Conservation (phyloP, 30 jellyfish, hydroid and myxozoan species). For the Aurelia coerulea region DNA sequence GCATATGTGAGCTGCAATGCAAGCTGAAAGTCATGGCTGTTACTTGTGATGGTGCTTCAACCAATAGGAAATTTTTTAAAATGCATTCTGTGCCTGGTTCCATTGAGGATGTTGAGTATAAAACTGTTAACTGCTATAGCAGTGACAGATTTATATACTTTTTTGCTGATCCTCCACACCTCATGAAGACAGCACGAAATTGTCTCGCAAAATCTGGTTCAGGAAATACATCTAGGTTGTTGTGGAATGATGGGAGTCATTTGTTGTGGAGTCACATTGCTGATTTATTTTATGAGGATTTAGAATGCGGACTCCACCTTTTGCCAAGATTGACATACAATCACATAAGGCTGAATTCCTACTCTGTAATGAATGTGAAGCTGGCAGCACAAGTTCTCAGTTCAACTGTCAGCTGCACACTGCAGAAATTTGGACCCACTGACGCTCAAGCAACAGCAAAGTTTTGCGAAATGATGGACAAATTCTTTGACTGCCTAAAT, state of each 20-base stretch:
- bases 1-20: conserved; percentile 13
- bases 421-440: conserved; percentile 29
- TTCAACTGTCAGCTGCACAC: conserved; percentile 23
- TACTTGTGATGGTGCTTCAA: conserved; percentile 41
- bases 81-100: conserved; percentile 8
- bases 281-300: conserved; percentile 19
- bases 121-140: neutral
- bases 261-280: conserved; percentile 43
- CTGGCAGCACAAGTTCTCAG: conserved; percentile 41
- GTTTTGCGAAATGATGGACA: conserved; percentile 34
- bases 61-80: conserved; percentile 5
- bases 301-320: conserved; percentile 29
- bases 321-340: conserved; percentile 34
- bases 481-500: neutral
- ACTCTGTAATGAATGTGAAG: conserved; percentile 51
- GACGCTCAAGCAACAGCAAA: conserved; percentile 29
- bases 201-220: conserved; percentile 46
- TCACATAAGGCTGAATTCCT: conserved; percentile 27
- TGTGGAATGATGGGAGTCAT: conserved; percentile 48
- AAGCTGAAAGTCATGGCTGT: conserved; percentile 27
- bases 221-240: conserved; percentile 3
- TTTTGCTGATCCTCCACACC: conserved; percentile 53
- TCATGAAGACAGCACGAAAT: conserved; percentile 46
- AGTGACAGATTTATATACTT: conserved; percentile 15
- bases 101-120: conserved; percentile 12